Base-by-base conservation (phyloP, 2,113 vertebrate species). In the Scopus umbretta region DNA sequence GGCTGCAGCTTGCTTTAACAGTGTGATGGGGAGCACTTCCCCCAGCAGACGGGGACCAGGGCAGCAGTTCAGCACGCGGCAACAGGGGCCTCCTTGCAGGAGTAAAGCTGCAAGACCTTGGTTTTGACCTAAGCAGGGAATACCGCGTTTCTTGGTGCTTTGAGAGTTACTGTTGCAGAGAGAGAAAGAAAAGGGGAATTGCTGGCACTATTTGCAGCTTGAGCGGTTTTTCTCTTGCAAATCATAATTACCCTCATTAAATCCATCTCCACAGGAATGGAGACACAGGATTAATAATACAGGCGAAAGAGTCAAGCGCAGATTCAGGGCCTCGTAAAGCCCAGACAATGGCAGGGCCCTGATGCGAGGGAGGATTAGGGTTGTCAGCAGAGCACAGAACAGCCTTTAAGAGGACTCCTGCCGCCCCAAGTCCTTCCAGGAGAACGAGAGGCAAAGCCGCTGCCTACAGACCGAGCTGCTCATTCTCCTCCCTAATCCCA, bases 231-330 rank as follows among this genome's bases (percentile, higher is more conserved):
- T 43, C 75, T 79, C 65, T 92, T 30, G 61, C 59, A 36, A 86
- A 45, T 65, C 78, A 9, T 71, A 84, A 80, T 93, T 93, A 70
- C 68, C 43, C 73, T 87, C 87, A 66, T 91, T 93, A 88, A 88
- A 84, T 84, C 79, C 73, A 55, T 75, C 91, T 84, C 87, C 25
- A 5, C 83, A 36, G 91, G 82, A 75, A 49, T 42, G 73, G 67
- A 74, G 73, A 66, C n/a, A 17, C 38, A 4, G 78, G 87, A 80
- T 93, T 83, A 93, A 75, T 43, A 58, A 70, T 5, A 34, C n/a
- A 43, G 12, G 9, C 0, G 6, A 6, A 58, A 74, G 82, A 58
- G 55, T 32, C 0, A 21, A 63, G 82, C 5, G 1, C 34, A 25
- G 78, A 70, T 49, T 43, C 38, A 3, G 59, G 50, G 61, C 61